Percentiles rank a stretch among this genome's conserved stretches.
Conservation (phyloP, 2,797 vertebrate genomes). For the Thaleichthys pacificus region DNA sequence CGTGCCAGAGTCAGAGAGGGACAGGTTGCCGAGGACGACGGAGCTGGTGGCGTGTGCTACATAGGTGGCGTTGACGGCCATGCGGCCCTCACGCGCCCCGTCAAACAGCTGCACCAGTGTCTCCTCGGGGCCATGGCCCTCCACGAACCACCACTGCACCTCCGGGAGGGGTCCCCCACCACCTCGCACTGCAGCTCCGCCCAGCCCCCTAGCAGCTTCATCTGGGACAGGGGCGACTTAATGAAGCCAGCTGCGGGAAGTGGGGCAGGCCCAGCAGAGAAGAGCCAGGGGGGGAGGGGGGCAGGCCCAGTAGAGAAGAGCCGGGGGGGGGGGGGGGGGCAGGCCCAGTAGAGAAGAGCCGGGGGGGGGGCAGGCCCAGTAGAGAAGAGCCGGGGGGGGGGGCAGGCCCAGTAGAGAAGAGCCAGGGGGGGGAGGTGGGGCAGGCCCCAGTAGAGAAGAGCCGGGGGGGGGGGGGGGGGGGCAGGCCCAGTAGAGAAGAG, state of each 20-base stretch:
- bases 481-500: not conserved
- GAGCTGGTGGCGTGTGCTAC: constrained; percentile 84
- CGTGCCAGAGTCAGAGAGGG: constrained; percentile 81
- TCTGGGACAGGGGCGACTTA: constrained; percentile 86
- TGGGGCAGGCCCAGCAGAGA: too few species aligned
- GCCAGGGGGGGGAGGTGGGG: not conserved
- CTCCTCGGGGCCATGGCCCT: constrained; percentile 80
- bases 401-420: too few species aligned
- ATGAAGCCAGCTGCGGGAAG: constrained; percentile 83
- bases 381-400: too few species aligned
- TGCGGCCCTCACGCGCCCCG: constrained; percentile 81
- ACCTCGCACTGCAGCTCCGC: constrained; percentile 90
- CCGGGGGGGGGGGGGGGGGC: not conserved
- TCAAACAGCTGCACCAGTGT: constrained; percentile 86
- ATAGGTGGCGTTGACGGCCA: constrained; percentile 89
- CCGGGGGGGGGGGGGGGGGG: constrained; percentile 14
- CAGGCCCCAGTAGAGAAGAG: not conserved
- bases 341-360: not conserved
- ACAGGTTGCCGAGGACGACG: constrained; percentile 80
- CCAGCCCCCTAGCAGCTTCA: constrained; percentile 75
- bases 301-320: too few species aligned
- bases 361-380: too few species aligned
- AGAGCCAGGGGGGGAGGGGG: too few species aligned
- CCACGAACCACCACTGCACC: constrained; percentile 93
- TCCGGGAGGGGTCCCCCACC: constrained; percentile 87